Percentiles rank a stretch among this genome's conserved stretches.
Evolutionary conservation across 2,888 invertebrate genomes (phyloP).

Genomic region (Matsumyia berberina): DNA sequence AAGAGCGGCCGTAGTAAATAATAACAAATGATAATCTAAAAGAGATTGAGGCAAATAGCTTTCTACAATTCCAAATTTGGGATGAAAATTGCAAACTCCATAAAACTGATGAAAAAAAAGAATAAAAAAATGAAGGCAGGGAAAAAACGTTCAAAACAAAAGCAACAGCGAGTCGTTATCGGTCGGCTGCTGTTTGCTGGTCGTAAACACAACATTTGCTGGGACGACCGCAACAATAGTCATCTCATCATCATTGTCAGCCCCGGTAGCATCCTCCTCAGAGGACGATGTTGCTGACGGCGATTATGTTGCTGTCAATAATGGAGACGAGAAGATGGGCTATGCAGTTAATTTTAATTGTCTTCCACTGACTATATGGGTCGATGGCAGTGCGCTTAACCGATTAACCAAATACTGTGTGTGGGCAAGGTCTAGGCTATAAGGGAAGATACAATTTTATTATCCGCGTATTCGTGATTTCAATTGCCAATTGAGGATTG

Average conservation of each 20-base stretch:
- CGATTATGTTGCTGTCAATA: conserved; percentile 63
- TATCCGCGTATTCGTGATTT: conserved; percentile 66
- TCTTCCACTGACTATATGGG: conserved; percentile 67
- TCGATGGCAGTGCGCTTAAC: conserved; percentile 49
- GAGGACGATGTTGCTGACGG: conserved; percentile 66
- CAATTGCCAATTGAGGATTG: conserved; percentile 48
- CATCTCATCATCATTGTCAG: conserved; percentile 68
- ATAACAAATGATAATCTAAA: conserved; percentile 77
- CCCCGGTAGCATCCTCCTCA: conserved; percentile 55
- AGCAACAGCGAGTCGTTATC: conserved; percentile 60
- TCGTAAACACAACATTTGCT: conserved; percentile 60
- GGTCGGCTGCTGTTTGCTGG: conserved; percentile 42
- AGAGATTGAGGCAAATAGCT: conserved; percentile 79
- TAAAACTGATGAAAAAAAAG: conserved; percentile 50
- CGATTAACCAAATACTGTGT: conserved; percentile 29
- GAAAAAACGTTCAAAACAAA: conserved; percentile 35
- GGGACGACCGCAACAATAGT: conserved; percentile 63
- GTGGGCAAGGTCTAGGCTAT: conserved; percentile 38
- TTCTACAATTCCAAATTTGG: conserved; percentile 80
- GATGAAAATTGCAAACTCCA: conserved; percentile 78
- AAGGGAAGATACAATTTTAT: conserved; percentile 67
- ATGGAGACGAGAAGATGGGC: conserved; percentile 19
- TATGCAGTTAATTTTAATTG: conserved; percentile 68
- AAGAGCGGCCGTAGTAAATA: conserved; percentile 76
- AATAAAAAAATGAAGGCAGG: conserved; percentile 33